Base-by-base conservation (phyloP, 2,888 invertebrate genomes). In the Apantesis nais region DNA sequence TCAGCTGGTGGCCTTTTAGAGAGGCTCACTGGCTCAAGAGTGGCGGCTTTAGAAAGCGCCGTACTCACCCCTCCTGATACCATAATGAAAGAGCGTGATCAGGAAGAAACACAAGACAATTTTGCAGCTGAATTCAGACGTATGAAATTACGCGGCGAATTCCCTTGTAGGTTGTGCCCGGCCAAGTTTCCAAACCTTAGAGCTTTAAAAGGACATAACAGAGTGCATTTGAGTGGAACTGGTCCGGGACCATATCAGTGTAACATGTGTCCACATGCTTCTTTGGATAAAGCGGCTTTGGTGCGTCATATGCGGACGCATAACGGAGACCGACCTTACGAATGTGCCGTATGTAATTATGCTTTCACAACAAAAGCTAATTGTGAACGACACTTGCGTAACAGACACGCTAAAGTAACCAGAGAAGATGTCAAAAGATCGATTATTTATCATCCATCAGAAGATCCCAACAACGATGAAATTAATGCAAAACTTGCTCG, bases 311-410 rank as follows among this genome's bases (percentile, higher is more conserved):
- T 99, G 96, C 96, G 99, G 62, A 98, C 98, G 0, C 99, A 99
- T 92, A 99, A 99, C 86, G 99, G 99, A 0, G 99, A 99, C 84
- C 96, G 99, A 19, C 99, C 99, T 0, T 99, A 98, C 88, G 98
- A 99, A 89, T 99, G 99, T 87, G 97, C 97, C 0, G 96, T 99
- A n/a, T 99, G 99, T 90, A 98, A 98, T 86, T 99, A 98, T 87
- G 99, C 99, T 4, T 99, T 99, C 90, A 99, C 99, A 39, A 99
- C 99, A 0, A 99, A 99, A 93, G 99, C 99, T 1, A 99, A 99
- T 88, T 99, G 99, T 89, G 99, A 99, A 92, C 96, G 99, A 11
- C 99, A 99, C 90, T 96, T 99, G 82, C 96, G 99, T 78, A 99
- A 99, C 89, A 96, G 98, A 37, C 99, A 99, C 86, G 97, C 97